phyloP scores from a whole-genome alignment of 2,888 invertebrate species.

The Calephelis perditalis region DNA sequence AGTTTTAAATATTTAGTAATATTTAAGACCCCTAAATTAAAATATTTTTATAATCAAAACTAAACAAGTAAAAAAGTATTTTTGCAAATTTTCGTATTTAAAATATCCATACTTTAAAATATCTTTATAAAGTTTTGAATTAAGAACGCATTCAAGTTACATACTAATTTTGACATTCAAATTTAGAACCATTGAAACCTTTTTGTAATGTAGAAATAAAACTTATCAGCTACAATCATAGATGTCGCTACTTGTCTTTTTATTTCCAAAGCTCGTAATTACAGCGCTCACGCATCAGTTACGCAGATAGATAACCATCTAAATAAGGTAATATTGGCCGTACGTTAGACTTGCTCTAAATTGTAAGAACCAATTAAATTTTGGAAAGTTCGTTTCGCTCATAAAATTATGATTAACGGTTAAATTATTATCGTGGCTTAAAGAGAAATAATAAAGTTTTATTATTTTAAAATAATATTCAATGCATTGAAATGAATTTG shows the following conservation, averaged over 20 bases:
- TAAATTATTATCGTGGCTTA: neutral
- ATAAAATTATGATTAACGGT: slow-evolving; percentile 10
- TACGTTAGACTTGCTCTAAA: slow-evolving; percentile 19
- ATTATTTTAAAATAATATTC: neutral
- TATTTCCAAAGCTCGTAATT: slow-evolving; percentile 16
- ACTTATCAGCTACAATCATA: slow-evolving; percentile 16
- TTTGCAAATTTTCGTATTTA: no score
- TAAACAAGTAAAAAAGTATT: no score
- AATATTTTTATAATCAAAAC: no score
- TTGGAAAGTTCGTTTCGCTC: slow-evolving; percentile 11
- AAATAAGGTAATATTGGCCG: slow-evolving; percentile 42
- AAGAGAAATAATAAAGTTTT: neutral
- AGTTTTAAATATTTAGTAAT: no score
- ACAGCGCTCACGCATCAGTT: slow-evolving; percentile 50
- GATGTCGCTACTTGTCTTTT: slow-evolving; percentile 30
- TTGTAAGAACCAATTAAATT: slow-evolving; percentile 13
- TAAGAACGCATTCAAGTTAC: no score
- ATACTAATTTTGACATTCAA: no score
- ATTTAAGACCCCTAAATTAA: no score
- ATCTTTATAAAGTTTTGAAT: no score
- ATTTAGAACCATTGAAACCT: no score
- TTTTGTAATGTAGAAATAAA: no score
- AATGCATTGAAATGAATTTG: neutral
- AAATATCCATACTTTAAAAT: no score
- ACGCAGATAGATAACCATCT: slow-evolving; percentile 61